Evolutionary conservation across 1,140 invertebrate genomes (phyloP), one percentile per base, ranked within the genome.

Genomic region (Campoletis sonorensis): DNA sequence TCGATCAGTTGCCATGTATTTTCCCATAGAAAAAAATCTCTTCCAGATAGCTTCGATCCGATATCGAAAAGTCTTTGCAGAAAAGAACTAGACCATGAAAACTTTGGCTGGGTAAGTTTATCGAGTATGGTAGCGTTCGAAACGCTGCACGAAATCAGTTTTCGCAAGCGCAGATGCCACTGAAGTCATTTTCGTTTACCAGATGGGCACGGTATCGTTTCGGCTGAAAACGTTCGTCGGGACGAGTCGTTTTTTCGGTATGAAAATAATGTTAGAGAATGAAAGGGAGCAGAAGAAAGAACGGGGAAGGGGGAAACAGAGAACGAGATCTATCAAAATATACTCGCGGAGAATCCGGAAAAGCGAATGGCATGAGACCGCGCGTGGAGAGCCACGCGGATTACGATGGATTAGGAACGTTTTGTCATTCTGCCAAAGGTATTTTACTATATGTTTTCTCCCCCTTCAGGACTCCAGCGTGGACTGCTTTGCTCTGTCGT

Each of bases 371-470:
- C 81, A 77, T 18, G 15, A 49, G 21, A 37, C n/a, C 49, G 23
- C 51, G 51, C 27, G 58, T 49, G 58, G 27, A 11, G 75, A 67
- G 73, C 80, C 68, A 15, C 61, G n/a, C 71, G 76, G 83, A 79
- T 84, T 84, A 84, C 83, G 83, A 81, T 81, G 83, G 83, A 84
- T 84, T 84, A 84, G 77, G 83, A 49, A 79, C 79, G 72, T 84
- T 84, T 84, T 84, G 83, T 84, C 83, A 84, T 84, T 81, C 83
- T 84, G 83, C 83, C 83, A 84, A 84, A 84, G 80, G 78, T 84
- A 84, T 84, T n/a, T 81, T 84, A 84, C 80, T 84, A 67, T 51
- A 64, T 64, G 23, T 26, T 7, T 13, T 64, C 27, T 13, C 61
- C 61, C 61, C 15, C 27, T 23, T 64, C 11, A 13, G 51, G n/a